Evolutionary conservation across 2,888 invertebrate genomes (phyloP), one percentile per base, ranked within the genome.

Genomic region (Xestia xanthographa): DNA sequence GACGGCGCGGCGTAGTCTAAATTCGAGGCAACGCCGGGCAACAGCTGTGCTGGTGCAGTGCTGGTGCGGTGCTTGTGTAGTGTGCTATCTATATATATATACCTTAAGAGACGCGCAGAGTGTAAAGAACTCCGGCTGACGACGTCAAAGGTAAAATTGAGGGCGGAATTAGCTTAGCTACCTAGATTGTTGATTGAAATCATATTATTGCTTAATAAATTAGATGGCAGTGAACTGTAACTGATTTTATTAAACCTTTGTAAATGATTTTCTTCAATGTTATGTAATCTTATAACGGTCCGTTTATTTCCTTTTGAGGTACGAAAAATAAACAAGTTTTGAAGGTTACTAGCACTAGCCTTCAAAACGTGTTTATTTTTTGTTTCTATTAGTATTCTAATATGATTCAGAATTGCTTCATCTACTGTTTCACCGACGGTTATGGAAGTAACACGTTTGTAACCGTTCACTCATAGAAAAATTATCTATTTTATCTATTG

Each of bases 81-180:
- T n/a, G n/a, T n/a, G n/a, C n/a, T n/a, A n/a, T n/a, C n/a, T n/a
- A n/a, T n/a, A n/a, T n/a, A n/a, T n/a, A n/a, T n/a, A n/a, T n/a
- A n/a, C n/a, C n/a, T n/a, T n/a, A n/a, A n/a, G 17, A 45, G 17
- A 45, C 34, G 34, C 34, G 34, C 34, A 34, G 1, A 34, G 34
- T 50, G 17, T 14, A 62, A 29, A 60, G 38, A 79, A 34, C 17
- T 43, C 26, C 14, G 20, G 38, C 4, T 77, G 68, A 60, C 72
- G 83, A 81, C 72, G 83, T 66, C 38, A 68, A 48, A 45, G 58
- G 50, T 82, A 41, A 34, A 38, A 29, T 66, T 48, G 50, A 67
- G 74, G 74, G 38, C 48, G 56, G 43, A 62, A 66, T 80, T 48
- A 41, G 34, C 1, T 45, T 34, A n/a, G n/a, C n/a, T n/a, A 71